phyloP scores from a whole-genome alignment of 2,797 vertebrate species.

The Myotis vivesi region DNA sequence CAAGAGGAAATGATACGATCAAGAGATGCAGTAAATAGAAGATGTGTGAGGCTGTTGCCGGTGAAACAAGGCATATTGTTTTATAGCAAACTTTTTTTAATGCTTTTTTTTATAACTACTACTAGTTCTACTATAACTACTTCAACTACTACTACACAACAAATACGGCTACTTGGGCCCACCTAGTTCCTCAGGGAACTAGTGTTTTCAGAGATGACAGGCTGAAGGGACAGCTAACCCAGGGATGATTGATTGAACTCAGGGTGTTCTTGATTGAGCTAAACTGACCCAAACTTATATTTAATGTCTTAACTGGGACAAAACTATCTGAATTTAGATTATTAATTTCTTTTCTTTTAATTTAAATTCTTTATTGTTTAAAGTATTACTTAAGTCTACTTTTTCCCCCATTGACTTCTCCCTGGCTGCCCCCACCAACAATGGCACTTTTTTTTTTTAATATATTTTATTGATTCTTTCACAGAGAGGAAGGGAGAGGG shows the following conservation, averaged over 20 bases:
- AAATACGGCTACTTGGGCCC: not conserved
- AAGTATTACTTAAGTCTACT: too few species aligned
- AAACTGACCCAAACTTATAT: not conserved
- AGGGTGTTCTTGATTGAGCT: not conserved
- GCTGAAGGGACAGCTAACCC: not conserved
- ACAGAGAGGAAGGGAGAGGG: too few species aligned
- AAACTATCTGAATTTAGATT: constrained; percentile 45
- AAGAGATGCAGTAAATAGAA: not conserved
- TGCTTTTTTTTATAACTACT: not conserved
- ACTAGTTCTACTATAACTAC: not conserved
- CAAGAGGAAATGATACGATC: not conserved
- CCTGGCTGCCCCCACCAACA: too few species aligned
- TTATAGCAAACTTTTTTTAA: not conserved
- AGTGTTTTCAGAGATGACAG: not conserved
- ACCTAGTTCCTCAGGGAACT: too few species aligned
- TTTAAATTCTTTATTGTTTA: too few species aligned
- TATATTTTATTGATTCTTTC: too few species aligned
- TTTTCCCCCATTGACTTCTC: too few species aligned
- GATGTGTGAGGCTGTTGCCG: not conserved
- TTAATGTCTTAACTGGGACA: constrained; percentile 33
- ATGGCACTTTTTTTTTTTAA: too few species aligned
- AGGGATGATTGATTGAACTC: not conserved
- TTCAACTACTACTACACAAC: not conserved
- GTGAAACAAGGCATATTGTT: not conserved
- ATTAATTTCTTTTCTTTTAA: not conserved